Percentiles rank a stretch among this genome's conserved stretches.
phyloP scores from a whole-genome alignment of 1,140 invertebrate species.

The Adoxophyes honmai region DNA sequence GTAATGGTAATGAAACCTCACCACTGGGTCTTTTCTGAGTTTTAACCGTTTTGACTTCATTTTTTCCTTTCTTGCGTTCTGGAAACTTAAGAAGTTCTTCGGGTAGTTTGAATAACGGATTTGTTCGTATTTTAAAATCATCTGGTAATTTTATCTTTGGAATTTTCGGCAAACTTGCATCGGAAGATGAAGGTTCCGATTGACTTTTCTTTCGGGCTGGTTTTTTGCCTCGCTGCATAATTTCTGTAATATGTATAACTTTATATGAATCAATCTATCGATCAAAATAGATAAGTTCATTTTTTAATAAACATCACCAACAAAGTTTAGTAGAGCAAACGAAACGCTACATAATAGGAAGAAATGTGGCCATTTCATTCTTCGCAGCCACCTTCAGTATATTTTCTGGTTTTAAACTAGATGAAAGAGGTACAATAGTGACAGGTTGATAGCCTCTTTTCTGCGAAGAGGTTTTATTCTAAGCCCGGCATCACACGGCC shows the following conservation, averaged over 20 bases:
- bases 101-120: slow-evolving; percentile 75
- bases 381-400: too few species aligned
- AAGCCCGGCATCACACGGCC: too few species aligned
- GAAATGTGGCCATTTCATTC: too few species aligned
- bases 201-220: slow-evolving; percentile 47
- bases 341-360: too few species aligned
- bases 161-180: slow-evolving; percentile 61
- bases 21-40: slow-evolving; percentile 46
- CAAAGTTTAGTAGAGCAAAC: too few species aligned
- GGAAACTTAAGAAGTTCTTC: slow-evolving; percentile 74
- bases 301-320: too few species aligned
- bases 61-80: slow-evolving; percentile 45
- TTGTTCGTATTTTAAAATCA: slow-evolving; percentile 74
- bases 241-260: not conserved
- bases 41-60: slow-evolving; percentile 33
- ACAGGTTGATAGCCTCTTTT: too few species aligned
- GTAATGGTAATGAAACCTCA: slow-evolving; percentile 16
- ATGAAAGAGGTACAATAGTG: too few species aligned
- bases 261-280: too few species aligned
- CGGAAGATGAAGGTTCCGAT: slow-evolving; percentile 39
- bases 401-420: too few species aligned
- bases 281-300: too few species aligned
- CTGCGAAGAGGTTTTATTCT: too few species aligned
- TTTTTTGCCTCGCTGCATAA: slow-evolving; percentile 23
- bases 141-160: slow-evolving; percentile 72